These are phyloP conservation scores for Buathra laborator DNA, from an alignment of 2,888 invertebrate species.

Conservation along the genomic window DNA sequence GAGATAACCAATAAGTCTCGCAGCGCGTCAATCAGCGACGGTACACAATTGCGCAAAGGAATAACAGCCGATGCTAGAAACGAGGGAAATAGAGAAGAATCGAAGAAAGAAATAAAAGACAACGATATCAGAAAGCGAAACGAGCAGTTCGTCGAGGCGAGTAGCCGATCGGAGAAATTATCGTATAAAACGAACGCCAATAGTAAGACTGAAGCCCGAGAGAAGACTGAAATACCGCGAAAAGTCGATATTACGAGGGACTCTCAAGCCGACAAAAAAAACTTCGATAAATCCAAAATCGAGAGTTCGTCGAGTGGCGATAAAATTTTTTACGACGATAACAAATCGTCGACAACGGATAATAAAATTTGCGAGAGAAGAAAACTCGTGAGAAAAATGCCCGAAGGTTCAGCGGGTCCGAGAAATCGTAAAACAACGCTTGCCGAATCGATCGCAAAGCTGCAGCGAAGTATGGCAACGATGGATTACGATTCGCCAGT, in stretches of 20 bases:
- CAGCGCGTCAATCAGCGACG: neutral
- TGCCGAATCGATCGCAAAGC: slow-evolving; percentile 17
- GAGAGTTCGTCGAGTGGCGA: neutral
- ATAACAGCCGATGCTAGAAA: neutral
- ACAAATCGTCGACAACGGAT: neutral
- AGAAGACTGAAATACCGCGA: neutral
- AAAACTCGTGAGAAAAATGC: slow-evolving; percentile 18
- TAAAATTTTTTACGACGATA: neutral
- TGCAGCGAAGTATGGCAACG: slow-evolving; percentile 28
- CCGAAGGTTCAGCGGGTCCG: neutral
- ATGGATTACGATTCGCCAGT: slow-evolving; percentile 70
- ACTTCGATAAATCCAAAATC: neutral
- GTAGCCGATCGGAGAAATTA: neutral
- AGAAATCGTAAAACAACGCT: neutral
- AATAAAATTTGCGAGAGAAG: slow-evolving; percentile 26
- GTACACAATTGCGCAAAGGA: neutral
- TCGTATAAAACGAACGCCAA: neutral
- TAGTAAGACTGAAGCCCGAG: neutral
- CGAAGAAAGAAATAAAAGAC: neutral
- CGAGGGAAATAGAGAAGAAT: neutral
- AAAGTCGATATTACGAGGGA: neutral
- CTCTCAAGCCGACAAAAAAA: neutral
- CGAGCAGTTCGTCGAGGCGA: neutral
- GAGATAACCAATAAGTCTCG: neutral
- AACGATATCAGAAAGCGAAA: neutral